Evolutionary conservation across 2,888 invertebrate genomes (phyloP).

Genomic region (Agrochola macilenta): DNA sequence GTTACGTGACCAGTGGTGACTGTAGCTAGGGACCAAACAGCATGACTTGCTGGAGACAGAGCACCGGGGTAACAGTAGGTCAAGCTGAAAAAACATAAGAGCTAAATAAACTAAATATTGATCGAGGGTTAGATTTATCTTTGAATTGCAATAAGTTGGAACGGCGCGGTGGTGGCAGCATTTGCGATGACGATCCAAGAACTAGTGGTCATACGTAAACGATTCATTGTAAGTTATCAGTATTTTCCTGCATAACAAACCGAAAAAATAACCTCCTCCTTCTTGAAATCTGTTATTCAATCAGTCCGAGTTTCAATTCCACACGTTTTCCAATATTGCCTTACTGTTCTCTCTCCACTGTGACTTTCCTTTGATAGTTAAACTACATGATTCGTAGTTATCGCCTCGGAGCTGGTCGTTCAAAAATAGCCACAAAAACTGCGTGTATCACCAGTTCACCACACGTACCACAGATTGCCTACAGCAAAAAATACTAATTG

Average conservation of each 20-base stretch:
- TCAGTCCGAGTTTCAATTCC: neutral
- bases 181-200: neutral
- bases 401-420: slow-evolving; percentile 1
- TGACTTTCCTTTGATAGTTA: slow-evolving; percentile 18
- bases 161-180: neutral
- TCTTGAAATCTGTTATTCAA: too few relatives aligned
- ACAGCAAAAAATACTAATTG: slow-evolving; percentile 57
- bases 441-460: slow-evolving; percentile 28
- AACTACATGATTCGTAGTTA: slow-evolving; percentile 55
- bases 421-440: slow-evolving; percentile 55
- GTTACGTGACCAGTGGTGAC: slow-evolving; percentile 47
- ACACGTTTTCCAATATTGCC: neutral
- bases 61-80: slow-evolving; percentile 10
- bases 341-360: slow-evolving; percentile 1
- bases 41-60: slow-evolving; percentile 56
- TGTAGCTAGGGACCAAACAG: slow-evolving; percentile 20
- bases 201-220: neutral
- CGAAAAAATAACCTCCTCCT: too few relatives aligned
- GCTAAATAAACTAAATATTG: neutral
- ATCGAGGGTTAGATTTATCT: neutral
- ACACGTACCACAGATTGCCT: slow-evolving; percentile 55
- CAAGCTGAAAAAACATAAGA: neutral
- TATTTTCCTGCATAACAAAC: neutral
- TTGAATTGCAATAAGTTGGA: neutral
- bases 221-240: neutral